phyloP scores from a whole-genome alignment of 2,888 invertebrate species.

The Nephrocerus scutellatus region DNA sequence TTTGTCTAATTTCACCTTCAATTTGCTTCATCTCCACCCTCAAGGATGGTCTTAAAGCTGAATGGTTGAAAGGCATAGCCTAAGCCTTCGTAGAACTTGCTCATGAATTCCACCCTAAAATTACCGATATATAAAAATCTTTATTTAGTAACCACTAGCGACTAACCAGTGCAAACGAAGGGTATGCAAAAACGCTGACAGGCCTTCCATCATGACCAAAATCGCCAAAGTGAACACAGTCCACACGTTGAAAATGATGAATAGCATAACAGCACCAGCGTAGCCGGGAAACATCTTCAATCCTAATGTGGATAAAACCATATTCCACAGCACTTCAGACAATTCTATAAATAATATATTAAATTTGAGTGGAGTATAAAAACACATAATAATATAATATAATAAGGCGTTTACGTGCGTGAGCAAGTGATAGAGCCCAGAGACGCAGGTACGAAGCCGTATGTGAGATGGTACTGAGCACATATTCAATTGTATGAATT shows the following conservation, averaged over 20 bases:
- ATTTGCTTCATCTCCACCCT: slow-evolving; percentile 51
- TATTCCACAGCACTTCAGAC: slow-evolving; percentile 86
- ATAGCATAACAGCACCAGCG: slow-evolving; percentile 67
- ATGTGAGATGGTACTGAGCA: slow-evolving; percentile 91
- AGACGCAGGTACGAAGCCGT: slow-evolving; percentile 94
- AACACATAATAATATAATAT: neutral
- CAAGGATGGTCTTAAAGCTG: slow-evolving; percentile 70
- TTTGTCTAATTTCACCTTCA: no score
- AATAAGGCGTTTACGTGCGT: slow-evolving; percentile 63
- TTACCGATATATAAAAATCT: slow-evolving; percentile 9
- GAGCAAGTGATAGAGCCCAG: slow-evolving; percentile 94
- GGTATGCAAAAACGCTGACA: slow-evolving; percentile 97
- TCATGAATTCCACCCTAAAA: slow-evolving; percentile 91
- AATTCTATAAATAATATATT: slow-evolving; percentile 62
- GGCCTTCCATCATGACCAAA: slow-evolving; percentile 96
- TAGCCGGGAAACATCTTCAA: slow-evolving; percentile 54
- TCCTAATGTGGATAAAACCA: slow-evolving; percentile 77
- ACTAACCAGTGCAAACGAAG: slow-evolving; percentile 90
- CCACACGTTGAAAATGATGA: slow-evolving; percentile 84
- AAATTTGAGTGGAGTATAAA: neutral
- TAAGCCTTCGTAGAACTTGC: slow-evolving; percentile 80
- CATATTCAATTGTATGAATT: slow-evolving; percentile 96
- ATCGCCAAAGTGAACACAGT: slow-evolving; percentile 85
- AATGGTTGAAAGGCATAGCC: slow-evolving; percentile 82
- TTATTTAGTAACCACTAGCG: neutral